Conservation (phyloP, 1,140 invertebrate genomes). For the Pseudomyrmex dendroicus region DNA sequence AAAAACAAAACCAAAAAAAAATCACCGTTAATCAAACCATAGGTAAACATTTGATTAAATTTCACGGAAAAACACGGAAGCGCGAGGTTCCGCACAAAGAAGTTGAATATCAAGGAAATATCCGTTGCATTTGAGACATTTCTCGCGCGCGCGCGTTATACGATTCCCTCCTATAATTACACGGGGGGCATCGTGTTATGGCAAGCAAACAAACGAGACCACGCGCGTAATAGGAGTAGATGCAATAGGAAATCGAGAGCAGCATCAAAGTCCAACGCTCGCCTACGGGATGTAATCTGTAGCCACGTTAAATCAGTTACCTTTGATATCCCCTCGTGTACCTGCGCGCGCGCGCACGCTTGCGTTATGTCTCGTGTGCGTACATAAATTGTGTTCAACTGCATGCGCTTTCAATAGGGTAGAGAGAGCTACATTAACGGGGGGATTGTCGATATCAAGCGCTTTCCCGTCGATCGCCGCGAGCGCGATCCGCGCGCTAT, state of each 20-base stretch:
- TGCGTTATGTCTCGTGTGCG: not conserved
- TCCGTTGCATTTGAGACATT: too few relatives aligned
- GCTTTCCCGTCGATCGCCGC: not conserved
- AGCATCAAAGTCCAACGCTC: conserved; percentile 35
- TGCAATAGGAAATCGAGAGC: conserved; percentile 55
- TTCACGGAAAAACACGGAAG: too few relatives aligned
- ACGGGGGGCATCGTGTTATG: not conserved
- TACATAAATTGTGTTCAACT: conserved; percentile 24
- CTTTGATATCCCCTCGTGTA: conserved; percentile 22
- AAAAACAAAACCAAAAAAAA: too few relatives aligned
- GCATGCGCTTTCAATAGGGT: not conserved
- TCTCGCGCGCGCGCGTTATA: not conserved
- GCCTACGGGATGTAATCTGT: conserved; percentile 27
- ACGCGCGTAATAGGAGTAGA: conserved; percentile 14
- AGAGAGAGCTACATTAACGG: not conserved
- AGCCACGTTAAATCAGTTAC: conserved; percentile 56
- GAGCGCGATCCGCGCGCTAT: not conserved
- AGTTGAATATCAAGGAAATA: too few relatives aligned
- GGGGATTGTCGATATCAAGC: not conserved
- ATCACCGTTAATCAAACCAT: too few relatives aligned
- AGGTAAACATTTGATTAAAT: too few relatives aligned
- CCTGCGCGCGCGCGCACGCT: not conserved
- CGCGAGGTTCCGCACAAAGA: too few relatives aligned
- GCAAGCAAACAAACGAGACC: conserved; percentile 26
- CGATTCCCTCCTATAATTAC: too few relatives aligned